Evolutionary conservation across 1,140 invertebrate genomes (phyloP), one percentile per base, ranked within the genome.

Genomic region (Bicyclus anynana): DNA sequence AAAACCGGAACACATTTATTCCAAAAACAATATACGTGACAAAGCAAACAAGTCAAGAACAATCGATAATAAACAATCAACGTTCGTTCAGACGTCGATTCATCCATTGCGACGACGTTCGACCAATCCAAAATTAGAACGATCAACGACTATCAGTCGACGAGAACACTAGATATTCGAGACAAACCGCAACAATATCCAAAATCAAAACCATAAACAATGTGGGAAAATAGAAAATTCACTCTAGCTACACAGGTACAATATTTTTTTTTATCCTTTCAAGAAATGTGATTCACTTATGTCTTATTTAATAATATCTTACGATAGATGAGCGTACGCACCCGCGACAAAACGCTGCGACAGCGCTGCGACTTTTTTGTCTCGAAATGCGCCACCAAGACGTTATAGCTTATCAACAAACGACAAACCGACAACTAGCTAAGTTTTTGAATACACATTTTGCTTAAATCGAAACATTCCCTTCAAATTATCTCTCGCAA

Each of bases 161-260:
- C 44, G 44, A 47, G 27, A 26, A 47, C 16, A 47, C 33, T 13
- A 51, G 29, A 44, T 17, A 40, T 37, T 44, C 55, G 35, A 53
- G 48, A 51, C 29, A 71, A 27, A 69, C 53, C 58, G 74, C 76
- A 80, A 84, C 76, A 79, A 72, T 82, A 80, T 78, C 71, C 73
- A 78, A 80, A 57, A 60, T 67, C 52, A 69, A 72, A 72, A 57
- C 58, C 63, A 67, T 65, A 62, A 62, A 51, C 47, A 40, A 49
- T 27, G 18, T 38, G 67, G 63, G 48, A 53, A 62, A 53, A 67
- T 72, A 74, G 67, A 80, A 83, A 87, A 87, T 87, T 87, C 71
- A 76, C 69, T 77, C 84, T 87, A 87, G 76, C 84, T 87, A 87
- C 77, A 83, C 84, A 87, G 82, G 82, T 85, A 87, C 84, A 79